Conservation (phyloP, 1,140 invertebrate genomes). For the Mamestra configurata region DNA sequence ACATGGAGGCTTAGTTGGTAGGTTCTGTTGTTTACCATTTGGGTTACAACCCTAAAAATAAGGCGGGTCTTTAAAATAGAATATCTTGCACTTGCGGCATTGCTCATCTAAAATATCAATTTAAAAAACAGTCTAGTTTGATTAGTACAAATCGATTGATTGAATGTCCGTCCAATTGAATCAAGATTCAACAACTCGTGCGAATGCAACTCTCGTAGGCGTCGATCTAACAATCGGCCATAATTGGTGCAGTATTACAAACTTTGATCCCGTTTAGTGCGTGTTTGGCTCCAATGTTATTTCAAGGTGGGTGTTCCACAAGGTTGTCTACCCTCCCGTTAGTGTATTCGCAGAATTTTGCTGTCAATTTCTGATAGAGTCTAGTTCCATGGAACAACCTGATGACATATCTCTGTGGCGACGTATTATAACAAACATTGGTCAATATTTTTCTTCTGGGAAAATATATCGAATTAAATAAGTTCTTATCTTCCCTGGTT, state of each 20-base stretch:
- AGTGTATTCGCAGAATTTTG: not conserved
- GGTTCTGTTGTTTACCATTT: too few species aligned
- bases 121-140: not conserved
- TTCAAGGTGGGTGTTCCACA: slow-evolving; percentile 12
- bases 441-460: not conserved
- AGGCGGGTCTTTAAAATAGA: too few species aligned
- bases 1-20: too few species aligned
- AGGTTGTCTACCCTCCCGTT: not conserved
- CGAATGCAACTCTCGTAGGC: slow-evolving; percentile 1
- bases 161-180: not conserved
- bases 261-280: slow-evolving; percentile 8
- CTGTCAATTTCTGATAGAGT: not conserved
- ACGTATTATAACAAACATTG: not conserved
- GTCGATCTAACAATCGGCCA: not conserved
- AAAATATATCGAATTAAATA: too few species aligned
- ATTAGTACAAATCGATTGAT: not conserved
- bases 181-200: not conserved
- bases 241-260: slow-evolving; percentile 34
- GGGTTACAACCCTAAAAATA: too few species aligned
- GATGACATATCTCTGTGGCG: not conserved
- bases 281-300: slow-evolving; percentile 19
- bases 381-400: not conserved
- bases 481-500: too few species aligned
- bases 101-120: not conserved
- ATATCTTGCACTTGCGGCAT: too few species aligned